These are phyloP conservation scores for Laticauda laticaudata DNA, from an alignment of 2,113 vertebrate species.

Conservation along the genomic window DNA sequence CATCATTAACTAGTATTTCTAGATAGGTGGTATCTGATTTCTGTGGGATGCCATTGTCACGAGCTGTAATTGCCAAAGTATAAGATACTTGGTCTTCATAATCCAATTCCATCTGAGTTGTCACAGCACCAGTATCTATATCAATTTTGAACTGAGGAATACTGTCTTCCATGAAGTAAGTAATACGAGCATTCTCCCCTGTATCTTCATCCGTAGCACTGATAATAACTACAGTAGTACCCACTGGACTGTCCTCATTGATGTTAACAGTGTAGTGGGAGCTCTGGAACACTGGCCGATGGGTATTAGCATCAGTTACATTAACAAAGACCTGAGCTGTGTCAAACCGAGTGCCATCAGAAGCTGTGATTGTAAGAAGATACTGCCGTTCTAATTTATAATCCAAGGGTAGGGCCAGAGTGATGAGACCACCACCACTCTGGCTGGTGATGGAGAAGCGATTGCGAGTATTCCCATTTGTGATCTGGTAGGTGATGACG, in stretches of 20 bases:
- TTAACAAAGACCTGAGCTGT: slow-evolving; percentile 86
- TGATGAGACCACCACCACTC: slow-evolving; percentile 88
- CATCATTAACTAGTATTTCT: slow-evolving; percentile 92
- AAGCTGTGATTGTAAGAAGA: slow-evolving; percentile 84
- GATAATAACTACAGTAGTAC: slow-evolving; percentile 91
- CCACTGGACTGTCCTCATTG: slow-evolving; percentile 84
- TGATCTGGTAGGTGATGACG: slow-evolving; percentile 94
- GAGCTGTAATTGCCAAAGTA: slow-evolving; percentile 90
- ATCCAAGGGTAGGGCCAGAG: slow-evolving; percentile 88
- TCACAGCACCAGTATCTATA: slow-evolving; percentile 84
- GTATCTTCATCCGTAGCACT: slow-evolving; percentile 94
- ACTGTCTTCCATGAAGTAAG: slow-evolving; percentile 96
- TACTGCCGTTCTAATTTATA: slow-evolving; percentile 96
- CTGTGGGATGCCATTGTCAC: slow-evolving; percentile 94
- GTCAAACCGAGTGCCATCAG: slow-evolving; percentile 87
- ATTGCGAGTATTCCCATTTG: slow-evolving; percentile 92
- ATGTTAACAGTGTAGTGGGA: slow-evolving; percentile 93
- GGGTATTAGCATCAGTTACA: slow-evolving; percentile 93
- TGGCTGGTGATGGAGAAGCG: slow-evolving; percentile 97
- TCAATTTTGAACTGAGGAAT: slow-evolving; percentile 95
- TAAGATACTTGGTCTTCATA: slow-evolving; percentile 97
- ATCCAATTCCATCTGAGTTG: slow-evolving; percentile 91
- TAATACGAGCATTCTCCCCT: slow-evolving; percentile 91
- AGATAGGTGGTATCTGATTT: slow-evolving; percentile 97
- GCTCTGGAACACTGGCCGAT: slow-evolving; percentile 94